Evolutionary conservation across 2,113 vertebrate species (phyloP).

Genomic region (Polypterus senegalus): DNA sequence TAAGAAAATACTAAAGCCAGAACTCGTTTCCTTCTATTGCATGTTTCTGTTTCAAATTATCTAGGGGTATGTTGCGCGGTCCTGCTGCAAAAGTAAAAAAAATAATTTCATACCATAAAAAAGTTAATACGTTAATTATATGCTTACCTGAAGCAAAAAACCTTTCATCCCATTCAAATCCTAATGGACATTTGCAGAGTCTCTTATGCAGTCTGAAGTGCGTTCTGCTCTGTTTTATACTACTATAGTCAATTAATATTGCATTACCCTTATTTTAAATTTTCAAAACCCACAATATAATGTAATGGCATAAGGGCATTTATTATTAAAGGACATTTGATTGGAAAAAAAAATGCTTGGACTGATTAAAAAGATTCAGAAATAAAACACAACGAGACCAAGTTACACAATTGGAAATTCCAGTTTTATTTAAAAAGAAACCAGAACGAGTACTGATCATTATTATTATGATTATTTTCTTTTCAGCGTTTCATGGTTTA

Average conservation of each 20-base stretch:
- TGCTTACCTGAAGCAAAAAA: slow-evolving; percentile 10
- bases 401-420: no score
- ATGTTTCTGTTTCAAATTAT: no score
- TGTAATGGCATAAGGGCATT: slow-evolving; percentile 59
- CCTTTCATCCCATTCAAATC: slow-evolving; percentile 22
- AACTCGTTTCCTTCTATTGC: no score
- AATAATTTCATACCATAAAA: no score
- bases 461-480: no score
- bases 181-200: slow-evolving; percentile 22
- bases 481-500: slow-evolving; percentile 13
- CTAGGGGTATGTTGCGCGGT: no score
- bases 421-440: no score
- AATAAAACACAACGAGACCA: not conserved
- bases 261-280: slow-evolving; percentile 71
- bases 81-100: no score
- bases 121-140: not conserved
- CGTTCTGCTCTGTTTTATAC: slow-evolving; percentile 53
- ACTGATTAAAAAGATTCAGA: slow-evolving; percentile 18
- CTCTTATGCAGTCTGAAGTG: slow-evolving; percentile 32
- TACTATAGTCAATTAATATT: slow-evolving; percentile 67
- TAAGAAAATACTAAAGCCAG: no score
- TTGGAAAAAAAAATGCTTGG: slow-evolving; percentile 37
- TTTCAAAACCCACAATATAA: slow-evolving; percentile 63
- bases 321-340: slow-evolving; percentile 69
- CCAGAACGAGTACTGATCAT: no score